phyloP scores from a whole-genome alignment of 1,140 invertebrate genomes.

The Octopus sinensis region DNA sequence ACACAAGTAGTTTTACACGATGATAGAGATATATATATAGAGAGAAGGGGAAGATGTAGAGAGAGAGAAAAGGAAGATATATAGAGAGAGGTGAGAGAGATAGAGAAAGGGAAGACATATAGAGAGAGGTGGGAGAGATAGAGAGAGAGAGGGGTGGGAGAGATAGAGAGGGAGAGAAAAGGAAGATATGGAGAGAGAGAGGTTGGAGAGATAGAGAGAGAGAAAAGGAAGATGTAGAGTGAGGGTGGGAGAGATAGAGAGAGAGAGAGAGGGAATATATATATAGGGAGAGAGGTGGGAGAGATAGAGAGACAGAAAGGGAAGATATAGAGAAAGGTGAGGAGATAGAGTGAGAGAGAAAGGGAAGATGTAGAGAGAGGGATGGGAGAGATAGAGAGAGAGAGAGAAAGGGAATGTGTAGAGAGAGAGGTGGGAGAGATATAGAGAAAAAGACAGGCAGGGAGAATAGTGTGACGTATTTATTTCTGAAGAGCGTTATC shows the following conservation, averaged over 20 bases:
- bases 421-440: background rate
- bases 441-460: background rate
- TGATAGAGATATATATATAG: background rate
- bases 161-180: background rate
- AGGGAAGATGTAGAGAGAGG: background rate
- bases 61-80: background rate
- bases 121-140: background rate
- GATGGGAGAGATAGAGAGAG: background rate
- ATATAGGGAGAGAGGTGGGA: background rate
- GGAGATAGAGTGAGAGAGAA: background rate
- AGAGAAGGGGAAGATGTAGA: background rate
- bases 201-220: background rate
- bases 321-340: background rate
- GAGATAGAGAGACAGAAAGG: background rate
- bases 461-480: too few species aligned
- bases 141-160: background rate
- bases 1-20: too few species aligned
- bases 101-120: background rate
- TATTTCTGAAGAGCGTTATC: too few species aligned
- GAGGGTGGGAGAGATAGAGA: background rate
- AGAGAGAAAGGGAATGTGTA: background rate
- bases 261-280: background rate
- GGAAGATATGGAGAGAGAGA: background rate
- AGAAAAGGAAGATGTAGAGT: background rate
- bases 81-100: background rate